Evolutionary conservation across 2,113 vertebrate species (phyloP).

Genomic region (Ramphastos sulfuratus): DNA sequence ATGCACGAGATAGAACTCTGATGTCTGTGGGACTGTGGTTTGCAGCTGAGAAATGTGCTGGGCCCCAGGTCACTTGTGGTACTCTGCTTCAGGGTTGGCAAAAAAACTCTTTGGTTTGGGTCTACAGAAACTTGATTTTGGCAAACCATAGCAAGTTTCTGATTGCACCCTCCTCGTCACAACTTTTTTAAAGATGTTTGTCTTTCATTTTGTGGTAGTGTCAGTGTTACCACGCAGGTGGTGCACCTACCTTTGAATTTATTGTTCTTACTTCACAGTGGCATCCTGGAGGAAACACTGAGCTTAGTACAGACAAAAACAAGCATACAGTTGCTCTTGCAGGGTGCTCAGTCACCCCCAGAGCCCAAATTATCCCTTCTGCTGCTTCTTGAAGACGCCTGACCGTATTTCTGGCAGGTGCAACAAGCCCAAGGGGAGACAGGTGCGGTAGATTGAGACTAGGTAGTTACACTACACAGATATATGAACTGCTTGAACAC

Average conservation of each 20-base stretch:
- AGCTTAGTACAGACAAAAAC: not conserved
- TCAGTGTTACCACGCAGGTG: not conserved
- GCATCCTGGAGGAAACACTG: not conserved
- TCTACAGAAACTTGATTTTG: not conserved
- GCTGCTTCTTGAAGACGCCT: not conserved
- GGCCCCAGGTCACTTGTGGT: not conserved
- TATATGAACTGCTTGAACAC: not conserved
- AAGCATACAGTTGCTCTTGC: not conserved
- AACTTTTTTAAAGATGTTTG: not conserved
- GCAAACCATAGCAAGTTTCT: not conserved
- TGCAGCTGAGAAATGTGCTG: not conserved
- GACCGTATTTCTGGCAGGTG: not conserved
- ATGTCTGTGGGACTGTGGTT: not conserved
- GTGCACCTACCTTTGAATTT: not conserved
- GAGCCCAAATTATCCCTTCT: not conserved
- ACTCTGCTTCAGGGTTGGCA: not conserved
- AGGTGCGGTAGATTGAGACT: not conserved
- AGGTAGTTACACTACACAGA: not conserved
- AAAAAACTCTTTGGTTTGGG: not conserved
- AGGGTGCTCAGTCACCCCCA: not conserved
- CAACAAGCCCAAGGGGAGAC: not conserved
- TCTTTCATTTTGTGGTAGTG: not conserved
- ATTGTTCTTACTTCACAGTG: not conserved
- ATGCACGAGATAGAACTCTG: not conserved
- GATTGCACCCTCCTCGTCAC: accelerated